Percentiles rank a stretch among this genome's conserved stretches.
Conservation (phyloP, 2,888 invertebrate genomes). For the Thalpophila matura region DNA sequence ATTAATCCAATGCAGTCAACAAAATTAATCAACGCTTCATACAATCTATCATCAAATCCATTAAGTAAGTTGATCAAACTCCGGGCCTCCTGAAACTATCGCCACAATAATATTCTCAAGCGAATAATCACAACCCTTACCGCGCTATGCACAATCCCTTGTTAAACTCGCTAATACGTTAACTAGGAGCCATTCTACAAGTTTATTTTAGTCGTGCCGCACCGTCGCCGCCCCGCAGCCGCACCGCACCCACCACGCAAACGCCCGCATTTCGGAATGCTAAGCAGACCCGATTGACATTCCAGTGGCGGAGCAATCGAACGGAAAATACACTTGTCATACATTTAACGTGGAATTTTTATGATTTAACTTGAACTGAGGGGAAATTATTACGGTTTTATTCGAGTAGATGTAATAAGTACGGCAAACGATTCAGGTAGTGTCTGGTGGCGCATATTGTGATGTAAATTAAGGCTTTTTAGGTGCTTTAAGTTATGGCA, state of each 20-base stretch:
- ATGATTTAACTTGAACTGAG: constrained; percentile 70
- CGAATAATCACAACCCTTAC: constrained; percentile 50
- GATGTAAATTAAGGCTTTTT: constrained; percentile 20
- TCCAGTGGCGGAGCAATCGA: constrained; percentile 80
- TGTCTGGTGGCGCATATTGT: constrained; percentile 30
- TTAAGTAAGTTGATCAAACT: too few species aligned
- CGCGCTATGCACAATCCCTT: constrained; percentile 46
- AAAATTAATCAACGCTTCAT: neutral
- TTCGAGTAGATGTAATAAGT: constrained; percentile 56
- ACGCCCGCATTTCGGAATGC: constrained; percentile 66
- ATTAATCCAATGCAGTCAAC: neutral
- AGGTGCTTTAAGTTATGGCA: neutral
- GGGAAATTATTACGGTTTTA: constrained; percentile 61
- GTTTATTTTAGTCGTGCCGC: constrained; percentile 68
- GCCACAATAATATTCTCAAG: constrained; percentile 28
- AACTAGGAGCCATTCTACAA: constrained; percentile 76
- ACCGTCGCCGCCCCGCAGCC: constrained; percentile 24
- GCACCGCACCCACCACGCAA: constrained; percentile 48
- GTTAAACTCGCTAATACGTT: constrained; percentile 76
- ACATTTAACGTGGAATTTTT: constrained; percentile 83
- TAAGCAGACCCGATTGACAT: constrained; percentile 79
- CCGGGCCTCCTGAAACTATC: constrained; percentile 24
- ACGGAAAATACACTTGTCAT: constrained; percentile 88
- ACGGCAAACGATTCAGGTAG: constrained; percentile 37
- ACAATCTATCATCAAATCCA: neutral